Conservation (phyloP, 1,140 invertebrate genomes). For the Aphaenogaster floridana region DNA sequence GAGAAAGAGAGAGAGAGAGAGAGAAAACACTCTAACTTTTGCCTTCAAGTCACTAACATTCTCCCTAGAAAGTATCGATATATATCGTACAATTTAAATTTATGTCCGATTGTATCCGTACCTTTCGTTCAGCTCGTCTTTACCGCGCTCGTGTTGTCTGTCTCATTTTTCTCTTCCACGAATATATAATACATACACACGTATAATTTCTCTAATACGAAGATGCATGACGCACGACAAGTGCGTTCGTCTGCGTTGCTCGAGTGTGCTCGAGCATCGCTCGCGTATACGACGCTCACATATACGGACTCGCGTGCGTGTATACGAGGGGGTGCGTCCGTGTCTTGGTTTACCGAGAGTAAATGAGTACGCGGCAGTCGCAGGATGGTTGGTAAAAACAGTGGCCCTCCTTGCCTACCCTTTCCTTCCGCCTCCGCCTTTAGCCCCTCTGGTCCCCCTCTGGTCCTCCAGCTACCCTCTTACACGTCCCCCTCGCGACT, state of each 20-base stretch:
- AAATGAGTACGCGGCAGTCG: constrained; percentile 79
- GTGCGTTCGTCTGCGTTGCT: constrained; percentile 58
- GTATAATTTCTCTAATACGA: constrained; percentile 49
- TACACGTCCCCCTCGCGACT: constrained; percentile 55
- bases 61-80: background rate
- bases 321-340: constrained; percentile 52
- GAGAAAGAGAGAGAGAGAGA: background rate
- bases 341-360: constrained; percentile 78
- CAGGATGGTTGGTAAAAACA: constrained; percentile 81
- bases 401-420: constrained; percentile 78
- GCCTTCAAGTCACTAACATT: background rate
- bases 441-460: background rate
- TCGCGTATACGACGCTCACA: constrained; percentile 36
- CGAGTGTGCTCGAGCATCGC: constrained; percentile 43
- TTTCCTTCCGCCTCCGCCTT: constrained; percentile 65
- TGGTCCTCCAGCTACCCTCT: constrained; percentile 51
- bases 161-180: background rate
- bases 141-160: background rate
- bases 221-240: constrained; percentile 34
- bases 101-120: constrained; percentile 6
- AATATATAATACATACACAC: constrained; percentile 37
- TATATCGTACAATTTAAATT: constrained; percentile 18
- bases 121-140: constrained; percentile 19
- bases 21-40: background rate
- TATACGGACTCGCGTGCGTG: constrained; percentile 27